Evolutionary conservation across 2,888 invertebrate species (phyloP).

Genomic region (Drosophila picticornis): DNA sequence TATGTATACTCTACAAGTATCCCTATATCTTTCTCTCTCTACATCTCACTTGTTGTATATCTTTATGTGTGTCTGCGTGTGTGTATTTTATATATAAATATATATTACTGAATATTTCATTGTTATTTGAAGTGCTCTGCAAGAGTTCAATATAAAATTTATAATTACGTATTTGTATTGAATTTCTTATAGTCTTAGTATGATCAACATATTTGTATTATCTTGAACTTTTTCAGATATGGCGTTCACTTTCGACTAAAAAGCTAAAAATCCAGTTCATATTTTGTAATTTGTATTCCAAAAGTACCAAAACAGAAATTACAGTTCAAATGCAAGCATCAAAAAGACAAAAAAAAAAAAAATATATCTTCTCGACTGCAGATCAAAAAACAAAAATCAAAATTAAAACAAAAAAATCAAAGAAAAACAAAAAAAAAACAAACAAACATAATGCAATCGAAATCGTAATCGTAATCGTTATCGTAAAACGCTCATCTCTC

Average conservation of each 20-base stretch:
- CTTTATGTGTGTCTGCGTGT: conserved; percentile 30
- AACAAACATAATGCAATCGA: conserved; percentile 1
- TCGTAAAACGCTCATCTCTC: conserved; percentile 67
- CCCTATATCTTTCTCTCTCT: conserved; percentile 24
- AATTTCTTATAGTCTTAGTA: conserved; percentile 25
- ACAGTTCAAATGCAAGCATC: conserved; percentile 68
- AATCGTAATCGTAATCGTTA: conserved; percentile 56
- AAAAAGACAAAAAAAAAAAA: conserved; percentile 34
- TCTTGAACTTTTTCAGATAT: conserved; percentile 84
- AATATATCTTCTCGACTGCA: neutral
- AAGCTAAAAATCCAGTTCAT: conserved; percentile 37
- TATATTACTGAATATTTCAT: conserved; percentile 13
- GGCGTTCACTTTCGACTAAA: conserved; percentile 85
- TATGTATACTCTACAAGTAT: conserved; percentile 31
- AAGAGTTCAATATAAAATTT: conserved; percentile 8
- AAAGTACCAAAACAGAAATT: conserved; percentile 62
- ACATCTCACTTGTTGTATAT: conserved; percentile 7
- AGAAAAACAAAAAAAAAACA: neutral
- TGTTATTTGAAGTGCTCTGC: conserved; percentile 20
- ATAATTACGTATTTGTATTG: conserved; percentile 26
- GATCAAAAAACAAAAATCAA: conserved; percentile 21
- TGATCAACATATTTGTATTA: conserved; percentile 60
- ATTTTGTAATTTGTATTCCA: conserved; percentile 71
- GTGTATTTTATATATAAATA: conserved; percentile 26
- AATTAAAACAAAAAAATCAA: conserved; percentile 4